A percentile compares a stretch with the other conserved stretches of the same genome.
Evolutionary conservation across 2,888 invertebrate genomes (phyloP).

Genomic region (Rhorus exstirpatorius): DNA sequence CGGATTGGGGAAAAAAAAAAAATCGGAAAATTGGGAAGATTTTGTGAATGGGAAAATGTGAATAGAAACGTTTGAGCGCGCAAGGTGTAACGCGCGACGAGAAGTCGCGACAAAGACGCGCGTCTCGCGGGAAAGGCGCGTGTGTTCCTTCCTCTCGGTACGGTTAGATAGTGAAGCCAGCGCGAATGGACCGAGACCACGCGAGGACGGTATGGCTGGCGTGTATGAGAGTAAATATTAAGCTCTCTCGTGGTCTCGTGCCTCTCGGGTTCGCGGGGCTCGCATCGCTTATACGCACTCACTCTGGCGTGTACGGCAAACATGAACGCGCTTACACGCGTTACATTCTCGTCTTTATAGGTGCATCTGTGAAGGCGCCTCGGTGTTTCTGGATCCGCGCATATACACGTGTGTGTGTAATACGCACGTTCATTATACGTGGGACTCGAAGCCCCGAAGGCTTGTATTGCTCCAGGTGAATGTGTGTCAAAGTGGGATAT

Average conservation of each 20-base stretch:
- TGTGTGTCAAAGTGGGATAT: conserved; percentile 67
- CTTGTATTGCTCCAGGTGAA: conserved; percentile 48
- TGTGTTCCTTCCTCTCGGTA: conserved; percentile 73
- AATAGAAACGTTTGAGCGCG: neutral
- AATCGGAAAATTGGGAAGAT: neutral
- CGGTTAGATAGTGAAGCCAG: conserved; percentile 78
- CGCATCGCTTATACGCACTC: conserved; percentile 50
- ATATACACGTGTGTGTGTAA: conserved; percentile 51
- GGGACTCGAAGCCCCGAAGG: conserved; percentile 36
- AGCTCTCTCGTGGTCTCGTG: conserved; percentile 77
- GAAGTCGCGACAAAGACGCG: conserved; percentile 35
- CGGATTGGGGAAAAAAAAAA: neutral
- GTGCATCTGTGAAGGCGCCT: conserved; percentile 58
- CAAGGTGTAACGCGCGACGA: neutral
- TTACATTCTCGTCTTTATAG: conserved; percentile 66
- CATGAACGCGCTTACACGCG: conserved; percentile 55
- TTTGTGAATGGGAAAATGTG: neutral
- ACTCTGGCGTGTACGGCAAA: conserved; percentile 40
- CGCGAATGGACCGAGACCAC: conserved; percentile 79
- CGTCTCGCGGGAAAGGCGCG: conserved; percentile 47
- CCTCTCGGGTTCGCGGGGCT: conserved; percentile 70
- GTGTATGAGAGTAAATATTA: conserved; percentile 82
- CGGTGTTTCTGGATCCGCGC: conserved; percentile 54
- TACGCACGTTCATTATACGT: conserved; percentile 65
- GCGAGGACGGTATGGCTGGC: conserved; percentile 73